Evolutionary conservation across 2,888 invertebrate species (phyloP).

Genomic region (Prosopocoilus inquinatus): DNA sequence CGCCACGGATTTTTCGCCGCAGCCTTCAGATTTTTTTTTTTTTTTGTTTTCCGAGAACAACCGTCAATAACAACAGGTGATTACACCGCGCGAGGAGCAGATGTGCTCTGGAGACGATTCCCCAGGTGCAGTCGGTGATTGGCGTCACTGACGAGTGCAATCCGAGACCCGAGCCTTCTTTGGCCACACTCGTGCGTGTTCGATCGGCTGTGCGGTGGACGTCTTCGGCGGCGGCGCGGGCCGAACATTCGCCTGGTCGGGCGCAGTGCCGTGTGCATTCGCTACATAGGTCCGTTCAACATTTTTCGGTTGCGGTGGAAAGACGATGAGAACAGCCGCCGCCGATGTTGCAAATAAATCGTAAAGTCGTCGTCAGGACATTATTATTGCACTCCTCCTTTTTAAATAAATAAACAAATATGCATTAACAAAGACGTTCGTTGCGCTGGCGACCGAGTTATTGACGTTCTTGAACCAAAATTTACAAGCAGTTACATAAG

Average conservation of each 20-base stretch:
- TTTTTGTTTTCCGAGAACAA: too few species aligned
- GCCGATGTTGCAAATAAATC: background rate
- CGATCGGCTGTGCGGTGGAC: constrained; percentile 24
- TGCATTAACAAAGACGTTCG: too few species aligned
- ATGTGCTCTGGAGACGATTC: constrained; percentile 12
- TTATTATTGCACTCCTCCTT: too few species aligned
- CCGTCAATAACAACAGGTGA: too few species aligned
- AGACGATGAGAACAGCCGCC: background rate
- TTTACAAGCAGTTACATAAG: too few species aligned
- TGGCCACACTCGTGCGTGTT: constrained; percentile 37
- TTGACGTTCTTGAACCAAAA: too few species aligned
- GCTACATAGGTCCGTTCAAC: background rate
- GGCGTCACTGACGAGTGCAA: constrained; percentile 35
- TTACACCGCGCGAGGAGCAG: background rate
- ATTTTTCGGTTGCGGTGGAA: background rate
- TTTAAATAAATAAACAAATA: too few species aligned
- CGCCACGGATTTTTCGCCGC: background rate
- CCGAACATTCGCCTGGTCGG: constrained; percentile 8
- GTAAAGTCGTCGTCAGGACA: too few species aligned
- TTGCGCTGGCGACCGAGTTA: too few species aligned
- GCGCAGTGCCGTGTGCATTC: constrained; percentile 24
- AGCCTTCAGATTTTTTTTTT: background rate
- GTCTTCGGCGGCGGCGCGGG: constrained; percentile 10
- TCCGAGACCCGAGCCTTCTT: constrained; percentile 41
- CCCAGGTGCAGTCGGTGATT: constrained; percentile 28